Evolutionary conservation across 2,888 invertebrate species (phyloP).

Genomic region (Agrotis ipsilon): DNA sequence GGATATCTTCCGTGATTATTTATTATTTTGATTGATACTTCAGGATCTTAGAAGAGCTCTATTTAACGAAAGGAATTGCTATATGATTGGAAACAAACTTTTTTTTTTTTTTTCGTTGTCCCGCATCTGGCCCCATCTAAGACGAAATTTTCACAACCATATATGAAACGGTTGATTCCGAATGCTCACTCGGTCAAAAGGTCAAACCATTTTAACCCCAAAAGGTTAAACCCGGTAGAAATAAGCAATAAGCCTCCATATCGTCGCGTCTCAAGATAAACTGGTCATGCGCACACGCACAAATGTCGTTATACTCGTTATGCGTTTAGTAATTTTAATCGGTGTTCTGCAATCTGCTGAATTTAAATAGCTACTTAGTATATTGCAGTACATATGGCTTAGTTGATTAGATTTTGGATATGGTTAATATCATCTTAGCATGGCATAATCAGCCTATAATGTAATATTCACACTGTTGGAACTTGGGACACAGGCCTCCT

Average conservation of each 20-base stretch:
- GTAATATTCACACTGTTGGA: too few species aligned
- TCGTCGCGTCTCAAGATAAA: slow-evolving; percentile 4
- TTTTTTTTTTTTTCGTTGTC: too few species aligned
- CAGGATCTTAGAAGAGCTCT: too few species aligned
- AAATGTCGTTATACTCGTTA: slow-evolving; percentile 47
- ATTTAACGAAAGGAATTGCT: too few species aligned
- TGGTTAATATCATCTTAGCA: too few species aligned
- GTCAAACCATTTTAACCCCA: background rate
- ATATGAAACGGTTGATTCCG: background rate
- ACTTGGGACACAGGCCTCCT: too few species aligned
- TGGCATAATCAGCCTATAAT: too few species aligned
- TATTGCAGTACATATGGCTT: background rate
- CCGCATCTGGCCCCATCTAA: too few species aligned
- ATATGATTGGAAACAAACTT: too few species aligned
- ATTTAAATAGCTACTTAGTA: slow-evolving; percentile 44
- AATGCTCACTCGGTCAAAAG: background rate
- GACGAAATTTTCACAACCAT: background rate
- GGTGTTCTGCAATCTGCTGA: slow-evolving; percentile 27
- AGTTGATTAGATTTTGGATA: slow-evolving; percentile 21
- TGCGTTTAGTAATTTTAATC: slow-evolving; percentile 47
- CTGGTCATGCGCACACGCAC: slow-evolving; percentile 46
- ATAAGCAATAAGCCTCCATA: background rate
- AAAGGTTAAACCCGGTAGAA: background rate
- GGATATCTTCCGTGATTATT: too few species aligned
- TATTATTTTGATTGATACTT: too few species aligned